Base-by-base conservation (phyloP, 2,797 vertebrate species). In the Pogonophryne albipinna region DNA sequence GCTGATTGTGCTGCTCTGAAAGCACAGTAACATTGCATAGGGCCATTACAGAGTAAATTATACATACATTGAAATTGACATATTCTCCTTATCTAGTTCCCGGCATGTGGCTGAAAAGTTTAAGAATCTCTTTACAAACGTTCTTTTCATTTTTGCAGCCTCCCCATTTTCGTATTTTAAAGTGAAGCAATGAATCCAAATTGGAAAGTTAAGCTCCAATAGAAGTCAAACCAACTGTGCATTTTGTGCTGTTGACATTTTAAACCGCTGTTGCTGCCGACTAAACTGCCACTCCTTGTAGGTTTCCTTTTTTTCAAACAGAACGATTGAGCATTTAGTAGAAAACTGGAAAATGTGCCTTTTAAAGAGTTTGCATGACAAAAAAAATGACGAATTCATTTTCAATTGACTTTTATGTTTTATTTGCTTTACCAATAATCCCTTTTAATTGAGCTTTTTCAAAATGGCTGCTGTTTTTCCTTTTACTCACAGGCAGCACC, bases 41-140 rank as follows among this genome's bases (percentile, higher is more conserved):
- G 44, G 64, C 67, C 58, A 68, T 87, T 84, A 66, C 41, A 61
- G 55, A 82, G 70, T 78, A 50, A 80, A 71, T 81, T 78, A 74
- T 57, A 80, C 64, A 57, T 71, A 71, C 59, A 83, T 71, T 75
- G 65, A 84, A 89, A 90, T 71, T 68, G 71, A 73, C 83, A 86
- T 79, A 83, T 62, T 45, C 51, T 84, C 84, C 89, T 92, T 90
- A 91, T 93, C 90, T 89, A 47, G 76, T 85, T 83, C 46, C 55
- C 8, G n/a, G 77, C 84, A 82, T 66, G 66, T 23, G 1, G 80
- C 81, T 76, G 76, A 61, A 87, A 92, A 80, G 74, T 89, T 80
- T 62, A 67, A 71, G 79, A 88, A 85, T 86, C 70, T 85, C 66
- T 84, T 76, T 52, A 76, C 61, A 83, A 84, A 79, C 5, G 1